Base-by-base conservation (phyloP, 2,797 vertebrate genomes). In the Labroides dimidiatus region DNA sequence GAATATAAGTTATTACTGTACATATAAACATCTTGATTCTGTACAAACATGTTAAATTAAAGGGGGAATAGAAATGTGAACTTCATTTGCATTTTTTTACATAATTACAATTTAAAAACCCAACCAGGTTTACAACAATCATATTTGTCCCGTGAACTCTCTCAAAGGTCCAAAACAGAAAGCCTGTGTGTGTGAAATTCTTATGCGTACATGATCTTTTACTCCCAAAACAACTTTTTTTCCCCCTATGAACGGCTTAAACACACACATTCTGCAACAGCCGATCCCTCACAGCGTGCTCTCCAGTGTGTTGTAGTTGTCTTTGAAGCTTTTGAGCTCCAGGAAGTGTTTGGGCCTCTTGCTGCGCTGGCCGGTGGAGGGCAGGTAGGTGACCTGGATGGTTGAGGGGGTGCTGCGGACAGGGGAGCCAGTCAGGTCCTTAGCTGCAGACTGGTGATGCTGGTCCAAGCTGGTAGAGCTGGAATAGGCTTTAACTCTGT, bases 381-480 rank as follows among this genome's bases (percentile, higher is more conserved):
- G 98, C 82, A 99, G 93, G 90, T 99, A 99, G 45, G 97, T 99
- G 82, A 99, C 97, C 89, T 99, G 98, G 92, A 98, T 99, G 92
- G 97, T 98, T 70, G 95, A 96, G n/a, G 92, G 88, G 4, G 90
- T 74, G 45, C 92, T 78, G 10, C 94, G 80, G 30, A 93, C 95
- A 0, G 96, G 95, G 0, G 95, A 96, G 23, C 93, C 93, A 0
- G 95, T 99, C 78, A 99, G 93, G 87, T 98, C 98, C 87, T 97
- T 98, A 11, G 97, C 97, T 17, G 97, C 97, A 0, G 96, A 97
- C 84, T 98, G 97, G 82, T 98, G 96, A 72, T 97, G 96, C 86
- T 94, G 89, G 85, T 96, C 97, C 79, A 96, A 94, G 80, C 93
- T 95, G 78, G 80, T 92, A 80, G 77, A 89, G 83, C 93, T 95